These are phyloP conservation scores for Siniperca scherzeri DNA, from an alignment of 2,797 vertebrate species.

Conservation along the genomic window DNA sequence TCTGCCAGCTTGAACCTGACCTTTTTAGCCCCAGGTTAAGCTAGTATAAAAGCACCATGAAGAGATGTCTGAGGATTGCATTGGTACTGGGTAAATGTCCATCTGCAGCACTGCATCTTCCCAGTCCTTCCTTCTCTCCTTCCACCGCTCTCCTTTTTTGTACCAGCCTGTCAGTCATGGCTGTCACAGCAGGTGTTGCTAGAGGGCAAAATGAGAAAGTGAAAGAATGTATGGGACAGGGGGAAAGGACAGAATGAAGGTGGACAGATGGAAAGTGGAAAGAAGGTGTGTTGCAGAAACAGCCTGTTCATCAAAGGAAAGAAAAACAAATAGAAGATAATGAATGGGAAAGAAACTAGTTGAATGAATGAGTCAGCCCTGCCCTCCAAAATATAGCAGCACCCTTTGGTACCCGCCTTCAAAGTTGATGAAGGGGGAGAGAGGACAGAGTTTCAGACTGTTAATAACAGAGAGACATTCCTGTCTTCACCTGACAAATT, in stretches of 20 bases:
- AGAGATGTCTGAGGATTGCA: slow-evolving; percentile 40
- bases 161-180: background rate
- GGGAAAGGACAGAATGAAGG: slow-evolving; percentile 9
- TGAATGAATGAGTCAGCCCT: slow-evolving; percentile 34
- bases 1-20: slow-evolving; percentile 7
- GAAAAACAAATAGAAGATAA: background rate
- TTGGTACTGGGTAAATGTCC: slow-evolving; percentile 18
- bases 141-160: background rate
- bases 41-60: slow-evolving; percentile 20
- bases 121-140: background rate
- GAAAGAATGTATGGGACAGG: background rate
- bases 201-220: slow-evolving; percentile 3
- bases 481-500: slow-evolving; percentile 44
- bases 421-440: background rate
- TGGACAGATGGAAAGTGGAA: slow-evolving; percentile 40
- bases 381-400: background rate
- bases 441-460: slow-evolving; percentile 1
- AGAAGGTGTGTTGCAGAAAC: slow-evolving; percentile 15
- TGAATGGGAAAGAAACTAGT: background rate
- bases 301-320: slow-evolving; percentile 9
- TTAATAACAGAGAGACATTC: slow-evolving; percentile 42
- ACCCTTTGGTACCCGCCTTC: background rate
- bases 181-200: slow-evolving; percentile 45
- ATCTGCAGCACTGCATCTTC: slow-evolving; percentile 17
- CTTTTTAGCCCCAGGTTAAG: slow-evolving; percentile 1